These are phyloP conservation scores for Morone chrysops DNA, from an alignment of 2,113 vertebrate species.

Conservation along the genomic window DNA sequence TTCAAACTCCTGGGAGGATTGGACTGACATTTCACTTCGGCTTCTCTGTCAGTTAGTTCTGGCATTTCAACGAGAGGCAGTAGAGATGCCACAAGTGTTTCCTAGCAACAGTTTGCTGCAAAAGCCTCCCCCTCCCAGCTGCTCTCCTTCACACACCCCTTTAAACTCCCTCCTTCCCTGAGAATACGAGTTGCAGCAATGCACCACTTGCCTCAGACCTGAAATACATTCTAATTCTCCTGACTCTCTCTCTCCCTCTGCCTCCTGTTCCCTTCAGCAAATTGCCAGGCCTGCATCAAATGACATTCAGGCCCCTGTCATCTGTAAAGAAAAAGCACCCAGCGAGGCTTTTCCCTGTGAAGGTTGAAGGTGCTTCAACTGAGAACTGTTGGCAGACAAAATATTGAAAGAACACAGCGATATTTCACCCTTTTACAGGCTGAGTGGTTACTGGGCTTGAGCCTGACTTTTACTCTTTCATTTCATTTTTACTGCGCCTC, in stretches of 20 bases:
- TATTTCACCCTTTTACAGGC: conserved; percentile 50
- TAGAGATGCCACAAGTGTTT: conserved; percentile 86
- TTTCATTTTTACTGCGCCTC: conserved; percentile 26
- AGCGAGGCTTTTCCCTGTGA: conserved; percentile 40
- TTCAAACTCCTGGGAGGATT: conserved; percentile 63
- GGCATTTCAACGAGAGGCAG: conserved; percentile 74
- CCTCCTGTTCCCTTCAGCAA: conserved; percentile 32
- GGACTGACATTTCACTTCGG: conserved; percentile 73
- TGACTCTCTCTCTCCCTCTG: conserved; percentile 33
- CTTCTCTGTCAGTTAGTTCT: conserved; percentile 66
- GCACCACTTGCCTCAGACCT: conserved; percentile 82
- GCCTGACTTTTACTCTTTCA: conserved; percentile 23
- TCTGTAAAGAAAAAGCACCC: conserved; percentile 49
- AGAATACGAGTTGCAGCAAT: conserved; percentile 81
- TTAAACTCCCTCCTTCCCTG: conserved; percentile 62
- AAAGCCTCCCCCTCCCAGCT: conserved; percentile 45
- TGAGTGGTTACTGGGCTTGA: conserved; percentile 19
- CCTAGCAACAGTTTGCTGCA: conserved; percentile 85
- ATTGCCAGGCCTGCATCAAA: conserved; percentile 54
- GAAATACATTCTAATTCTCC: conserved; percentile 79
- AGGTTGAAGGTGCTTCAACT: conserved; percentile 39
- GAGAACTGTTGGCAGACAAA: conserved; percentile 44
- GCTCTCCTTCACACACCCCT: conserved; percentile 10
- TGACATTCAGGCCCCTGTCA: conserved; percentile 66
- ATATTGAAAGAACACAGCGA: conserved; percentile 14